These are phyloP conservation scores for Leptoclinus maculatus DNA, from an alignment of 2,797 vertebrate genomes.

Conservation along the genomic window DNA sequence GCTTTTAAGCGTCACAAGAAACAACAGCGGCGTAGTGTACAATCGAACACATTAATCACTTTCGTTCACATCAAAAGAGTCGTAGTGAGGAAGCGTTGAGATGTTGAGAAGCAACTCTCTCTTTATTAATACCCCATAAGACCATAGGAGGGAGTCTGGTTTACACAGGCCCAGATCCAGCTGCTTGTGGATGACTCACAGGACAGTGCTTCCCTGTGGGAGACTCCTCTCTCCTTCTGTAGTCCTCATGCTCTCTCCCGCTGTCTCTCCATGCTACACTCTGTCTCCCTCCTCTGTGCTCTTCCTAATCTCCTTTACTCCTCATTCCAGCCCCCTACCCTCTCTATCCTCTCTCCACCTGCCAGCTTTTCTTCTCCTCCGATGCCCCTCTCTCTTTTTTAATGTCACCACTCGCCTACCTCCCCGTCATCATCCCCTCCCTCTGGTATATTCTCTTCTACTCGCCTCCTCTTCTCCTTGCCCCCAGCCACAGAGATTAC, in stretches of 20 bases:
- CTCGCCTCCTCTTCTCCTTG: conserved; percentile 15
- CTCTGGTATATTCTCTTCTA: conserved; percentile 11
- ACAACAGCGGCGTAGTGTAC: neutral
- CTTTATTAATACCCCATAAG: conserved; percentile 56
- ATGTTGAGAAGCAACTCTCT: conserved; percentile 26
- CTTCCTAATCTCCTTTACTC: conserved; percentile 63
- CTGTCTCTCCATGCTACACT: conserved; percentile 24
- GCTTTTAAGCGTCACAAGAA: conserved; percentile 20
- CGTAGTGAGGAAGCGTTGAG: conserved; percentile 34
- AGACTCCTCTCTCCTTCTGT: conserved; percentile 34
- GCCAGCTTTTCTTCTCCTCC: conserved; percentile 43
- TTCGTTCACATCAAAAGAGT: conserved; percentile 40
- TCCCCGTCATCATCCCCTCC: conserved; percentile 27
- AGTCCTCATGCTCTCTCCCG: conserved; percentile 27
- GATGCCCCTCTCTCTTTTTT: conserved; percentile 39
- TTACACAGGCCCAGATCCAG: conserved; percentile 54
- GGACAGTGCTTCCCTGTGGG: conserved; percentile 49
- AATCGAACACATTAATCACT: conserved; percentile 13
- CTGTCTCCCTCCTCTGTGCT: conserved; percentile 34
- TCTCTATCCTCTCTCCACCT: conserved; percentile 50
- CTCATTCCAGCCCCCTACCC: conserved; percentile 44
- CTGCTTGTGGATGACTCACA: conserved; percentile 65
- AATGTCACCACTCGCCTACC: conserved; percentile 29
- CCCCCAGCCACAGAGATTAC: conserved; percentile 43
- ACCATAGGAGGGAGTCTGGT: conserved; percentile 38